Evolutionary conservation across 2,888 invertebrate species (phyloP).

Genomic region (Pristionchus entomophagus): DNA sequence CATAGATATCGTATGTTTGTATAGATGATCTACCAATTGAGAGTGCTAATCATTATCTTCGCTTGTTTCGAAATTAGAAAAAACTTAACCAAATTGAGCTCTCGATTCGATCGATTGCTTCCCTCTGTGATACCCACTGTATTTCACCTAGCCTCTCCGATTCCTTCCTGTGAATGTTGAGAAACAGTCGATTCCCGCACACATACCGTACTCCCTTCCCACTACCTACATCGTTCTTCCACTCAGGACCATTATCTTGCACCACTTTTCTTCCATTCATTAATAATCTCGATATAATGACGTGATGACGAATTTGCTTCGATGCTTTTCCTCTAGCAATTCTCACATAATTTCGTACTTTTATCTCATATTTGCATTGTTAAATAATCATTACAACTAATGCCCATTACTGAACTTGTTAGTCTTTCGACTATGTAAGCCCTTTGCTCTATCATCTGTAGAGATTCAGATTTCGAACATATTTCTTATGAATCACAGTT

Average conservation of each 20-base stretch:
- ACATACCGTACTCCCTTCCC: background rate
- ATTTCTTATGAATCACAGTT: background rate
- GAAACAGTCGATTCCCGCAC: constrained; percentile 4
- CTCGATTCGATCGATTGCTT: background rate
- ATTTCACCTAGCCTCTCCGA: background rate
- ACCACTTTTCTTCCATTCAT: constrained; percentile 11
- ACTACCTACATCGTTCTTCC: background rate
- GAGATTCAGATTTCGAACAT: background rate
- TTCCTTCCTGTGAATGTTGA: constrained; percentile 9
- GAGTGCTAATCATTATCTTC: background rate
- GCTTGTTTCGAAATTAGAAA: background rate
- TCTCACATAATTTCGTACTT: background rate
- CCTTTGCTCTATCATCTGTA: background rate
- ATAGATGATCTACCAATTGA: background rate
- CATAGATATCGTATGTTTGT: background rate
- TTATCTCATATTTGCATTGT: background rate
- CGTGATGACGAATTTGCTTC: background rate
- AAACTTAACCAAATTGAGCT: background rate
- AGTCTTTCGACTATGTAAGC: background rate
- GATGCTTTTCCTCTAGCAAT: background rate
- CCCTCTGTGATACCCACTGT: background rate
- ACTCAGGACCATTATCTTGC: constrained; percentile 29
- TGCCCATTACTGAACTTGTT: background rate
- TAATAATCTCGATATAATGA: constrained; percentile 19
- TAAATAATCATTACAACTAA: background rate